Percentiles rank a stretch among this genome's conserved stretches.
Conservation (phyloP, 2,888 invertebrate species). For the Tachystola acroxantha region DNA sequence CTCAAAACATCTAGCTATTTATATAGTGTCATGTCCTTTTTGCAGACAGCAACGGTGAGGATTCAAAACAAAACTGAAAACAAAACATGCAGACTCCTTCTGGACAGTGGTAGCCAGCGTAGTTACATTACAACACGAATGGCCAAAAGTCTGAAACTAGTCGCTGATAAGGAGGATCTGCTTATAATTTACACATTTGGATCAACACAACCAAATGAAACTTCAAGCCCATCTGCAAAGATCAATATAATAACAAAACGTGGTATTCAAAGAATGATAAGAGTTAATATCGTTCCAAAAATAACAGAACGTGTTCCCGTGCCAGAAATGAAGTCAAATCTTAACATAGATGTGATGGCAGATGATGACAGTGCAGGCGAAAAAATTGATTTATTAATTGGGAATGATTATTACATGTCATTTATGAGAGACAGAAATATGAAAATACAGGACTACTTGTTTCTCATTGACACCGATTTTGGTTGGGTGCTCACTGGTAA, state of each 20-base stretch:
- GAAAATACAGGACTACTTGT: neutral
- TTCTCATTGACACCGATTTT: neutral
- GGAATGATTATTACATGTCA: neutral
- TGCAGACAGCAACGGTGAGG: neutral
- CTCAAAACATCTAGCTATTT: no score
- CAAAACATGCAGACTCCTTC: neutral
- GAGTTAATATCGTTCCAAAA: neutral
- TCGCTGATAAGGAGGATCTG: neutral
- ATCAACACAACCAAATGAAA: neutral
- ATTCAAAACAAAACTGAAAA: neutral
- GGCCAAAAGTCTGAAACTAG: neutral
- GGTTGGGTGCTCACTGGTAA: neutral
- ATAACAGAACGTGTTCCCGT: neutral
- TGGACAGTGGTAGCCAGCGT: neutral
- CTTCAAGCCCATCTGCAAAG: neutral
- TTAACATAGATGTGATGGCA: neutral
- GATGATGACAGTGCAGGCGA: neutral
- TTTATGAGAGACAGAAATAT: neutral
- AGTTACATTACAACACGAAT: neutral
- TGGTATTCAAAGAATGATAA: neutral
- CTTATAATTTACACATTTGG: neutral
- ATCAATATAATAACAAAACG: neutral
- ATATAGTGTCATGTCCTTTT: no score
- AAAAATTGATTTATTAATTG: neutral
- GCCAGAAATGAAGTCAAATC: neutral